These are phyloP conservation scores for Brenthis daphne DNA, from an alignment of 2,888 invertebrate species.

Conservation along the genomic window DNA sequence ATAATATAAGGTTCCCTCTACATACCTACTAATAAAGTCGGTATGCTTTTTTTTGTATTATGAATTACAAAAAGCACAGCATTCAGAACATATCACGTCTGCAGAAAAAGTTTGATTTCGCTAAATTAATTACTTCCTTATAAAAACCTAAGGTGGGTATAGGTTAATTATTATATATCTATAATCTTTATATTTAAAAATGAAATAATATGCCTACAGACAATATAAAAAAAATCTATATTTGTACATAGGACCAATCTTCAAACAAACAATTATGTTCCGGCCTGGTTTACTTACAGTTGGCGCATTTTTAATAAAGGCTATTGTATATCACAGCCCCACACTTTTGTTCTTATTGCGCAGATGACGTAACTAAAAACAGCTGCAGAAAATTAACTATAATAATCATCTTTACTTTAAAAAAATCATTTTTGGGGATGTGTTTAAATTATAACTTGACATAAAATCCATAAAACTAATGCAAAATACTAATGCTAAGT, in stretches of 20 bases:
- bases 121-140: too few species aligned
- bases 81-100: too few species aligned
- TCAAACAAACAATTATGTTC: conserved; percentile 37
- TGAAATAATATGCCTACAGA: conserved; percentile 25
- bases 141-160: too few species aligned
- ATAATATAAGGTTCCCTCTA: too few species aligned
- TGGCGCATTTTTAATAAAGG: conserved; percentile 38
- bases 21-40: too few species aligned
- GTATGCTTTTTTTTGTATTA: too few species aligned
- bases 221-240: conserved; percentile 37
- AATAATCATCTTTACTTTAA: conserved; percentile 1
- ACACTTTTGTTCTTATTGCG: conserved; percentile 39
- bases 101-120: too few species aligned
- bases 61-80: too few species aligned
- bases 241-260: conserved; percentile 31
- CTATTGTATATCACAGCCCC: conserved; percentile 38
- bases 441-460: too few species aligned
- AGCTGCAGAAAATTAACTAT: conserved; percentile 37
- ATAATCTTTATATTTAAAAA: conserved; percentile 28
- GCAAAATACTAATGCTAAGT: too few species aligned
- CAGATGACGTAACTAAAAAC: conserved; percentile 36
- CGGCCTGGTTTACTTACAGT: conserved; percentile 39
- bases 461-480: too few species aligned
- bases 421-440: conserved; percentile 7
- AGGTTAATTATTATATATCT: too few species aligned